phyloP scores from a whole-genome alignment of 1,140 invertebrate species.

The Bombus sylvicola region DNA sequence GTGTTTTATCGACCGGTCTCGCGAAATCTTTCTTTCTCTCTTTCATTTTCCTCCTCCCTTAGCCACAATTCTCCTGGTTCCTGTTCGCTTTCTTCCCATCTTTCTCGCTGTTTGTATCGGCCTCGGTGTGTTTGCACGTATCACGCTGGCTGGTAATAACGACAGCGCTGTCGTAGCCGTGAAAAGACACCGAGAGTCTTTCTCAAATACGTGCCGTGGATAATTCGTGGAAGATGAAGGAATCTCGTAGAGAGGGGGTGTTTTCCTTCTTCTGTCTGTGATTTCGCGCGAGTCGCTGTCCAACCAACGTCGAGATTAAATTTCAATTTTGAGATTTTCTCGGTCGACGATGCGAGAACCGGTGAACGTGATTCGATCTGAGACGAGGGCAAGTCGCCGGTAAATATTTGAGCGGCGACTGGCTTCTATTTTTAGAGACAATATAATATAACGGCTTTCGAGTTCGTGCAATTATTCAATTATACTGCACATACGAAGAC shows the following conservation, averaged over 20 bases:
- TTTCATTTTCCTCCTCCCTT: neutral
- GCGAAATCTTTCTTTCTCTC: neutral
- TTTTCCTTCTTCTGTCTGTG: neutral
- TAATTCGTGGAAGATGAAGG: constrained; percentile 10
- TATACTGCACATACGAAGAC: neutral
- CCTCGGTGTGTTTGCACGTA: constrained; percentile 4
- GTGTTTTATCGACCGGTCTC: constrained; percentile 40
- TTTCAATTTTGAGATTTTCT: constrained; percentile 33
- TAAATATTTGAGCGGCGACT: neutral
- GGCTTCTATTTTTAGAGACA: constrained; percentile 3
- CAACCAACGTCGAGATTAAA: constrained; percentile 7
- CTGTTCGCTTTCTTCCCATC: neutral
- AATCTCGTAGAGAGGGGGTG: neutral
- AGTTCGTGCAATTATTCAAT: neutral
- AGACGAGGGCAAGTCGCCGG: neutral
- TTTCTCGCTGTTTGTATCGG: neutral
- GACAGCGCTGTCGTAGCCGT: neutral
- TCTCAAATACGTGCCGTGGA: constrained; percentile 21
- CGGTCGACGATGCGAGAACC: neutral
- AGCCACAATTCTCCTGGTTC: neutral
- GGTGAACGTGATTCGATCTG: neutral
- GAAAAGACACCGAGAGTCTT: neutral
- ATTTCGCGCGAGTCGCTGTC: neutral
- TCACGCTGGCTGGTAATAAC: constrained; percentile 24
- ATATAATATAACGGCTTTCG: neutral